Percentiles rank a stretch among this genome's conserved stretches.
phyloP scores from a whole-genome alignment of 2,888 invertebrate genomes.

The Catonia carolina region DNA sequence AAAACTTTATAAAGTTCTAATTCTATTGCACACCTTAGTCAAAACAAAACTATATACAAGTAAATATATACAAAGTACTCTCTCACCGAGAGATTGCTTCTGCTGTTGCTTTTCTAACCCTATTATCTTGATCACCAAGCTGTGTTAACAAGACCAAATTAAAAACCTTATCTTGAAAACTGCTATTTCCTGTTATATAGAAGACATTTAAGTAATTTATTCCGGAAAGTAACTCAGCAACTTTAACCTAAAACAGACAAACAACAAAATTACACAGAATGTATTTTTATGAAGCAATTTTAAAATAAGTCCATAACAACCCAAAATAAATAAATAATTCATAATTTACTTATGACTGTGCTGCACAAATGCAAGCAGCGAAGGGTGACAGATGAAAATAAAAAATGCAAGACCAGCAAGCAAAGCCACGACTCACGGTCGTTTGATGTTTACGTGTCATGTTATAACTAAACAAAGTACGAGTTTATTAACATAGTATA shows the following conservation, averaged over 20 bases:
- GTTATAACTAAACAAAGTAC: no score
- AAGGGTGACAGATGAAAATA: no score
- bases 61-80: no score
- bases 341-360: no score
- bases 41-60: no score
- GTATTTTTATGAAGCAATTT: neutral
- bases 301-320: neutral
- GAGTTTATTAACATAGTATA: no score
- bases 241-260: conserved; percentile 49
- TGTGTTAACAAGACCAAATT: conserved; percentile 56
- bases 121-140: conserved; percentile 66
- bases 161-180: conserved; percentile 54
- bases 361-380: no score
- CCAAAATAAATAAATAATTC: neutral
- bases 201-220: conserved; percentile 54
- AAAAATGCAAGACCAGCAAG: no score
- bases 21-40: no score
- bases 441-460: no score
- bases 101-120: conserved; percentile 67
- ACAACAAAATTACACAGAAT: neutral
- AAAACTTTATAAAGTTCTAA: no score
- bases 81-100: conserved; percentile 57
- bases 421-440: no score
- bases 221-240: conserved; percentile 55
- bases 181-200: conserved; percentile 46